phyloP scores from a whole-genome alignment of 2,113 vertebrate species.

The Chaenogobius annularis region DNA sequence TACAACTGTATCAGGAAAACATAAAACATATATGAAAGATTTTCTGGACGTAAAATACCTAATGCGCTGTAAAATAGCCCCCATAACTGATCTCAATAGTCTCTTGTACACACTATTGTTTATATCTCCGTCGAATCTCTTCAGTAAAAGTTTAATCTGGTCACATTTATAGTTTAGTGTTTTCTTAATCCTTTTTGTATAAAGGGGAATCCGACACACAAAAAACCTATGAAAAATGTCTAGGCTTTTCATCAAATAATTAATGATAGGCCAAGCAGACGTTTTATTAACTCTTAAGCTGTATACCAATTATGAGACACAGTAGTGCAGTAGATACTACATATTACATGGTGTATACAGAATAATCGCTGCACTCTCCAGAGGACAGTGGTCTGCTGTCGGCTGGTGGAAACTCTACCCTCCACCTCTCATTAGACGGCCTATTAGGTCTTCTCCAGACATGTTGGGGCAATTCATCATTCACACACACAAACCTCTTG shows the following conservation, averaged over 20 bases:
- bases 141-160: background rate
- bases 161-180: conserved; percentile 5
- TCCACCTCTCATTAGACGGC: background rate
- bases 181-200: background rate
- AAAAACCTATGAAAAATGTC: background rate
- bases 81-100: background rate
- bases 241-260: conserved; percentile 8
- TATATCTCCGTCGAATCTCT: background rate
- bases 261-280: background rate
- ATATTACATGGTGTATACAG: background rate
- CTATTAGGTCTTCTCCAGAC: conserved; percentile 1
- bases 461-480: conserved; percentile 5
- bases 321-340: background rate
- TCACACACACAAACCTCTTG: background rate
- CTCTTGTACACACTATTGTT: background rate
- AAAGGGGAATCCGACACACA: background rate
- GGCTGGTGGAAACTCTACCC: background rate
- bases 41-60: background rate
- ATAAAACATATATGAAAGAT: background rate
- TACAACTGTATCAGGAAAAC: background rate
- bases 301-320: background rate
- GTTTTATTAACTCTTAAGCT: conserved; percentile 6
- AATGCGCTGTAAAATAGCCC: background rate
- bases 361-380: background rate
- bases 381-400: conserved; percentile 12